Evolutionary conservation across 2,888 invertebrate genomes (phyloP), one percentile per base, ranked within the genome.

Genomic region (Aphidius colemani): DNA sequence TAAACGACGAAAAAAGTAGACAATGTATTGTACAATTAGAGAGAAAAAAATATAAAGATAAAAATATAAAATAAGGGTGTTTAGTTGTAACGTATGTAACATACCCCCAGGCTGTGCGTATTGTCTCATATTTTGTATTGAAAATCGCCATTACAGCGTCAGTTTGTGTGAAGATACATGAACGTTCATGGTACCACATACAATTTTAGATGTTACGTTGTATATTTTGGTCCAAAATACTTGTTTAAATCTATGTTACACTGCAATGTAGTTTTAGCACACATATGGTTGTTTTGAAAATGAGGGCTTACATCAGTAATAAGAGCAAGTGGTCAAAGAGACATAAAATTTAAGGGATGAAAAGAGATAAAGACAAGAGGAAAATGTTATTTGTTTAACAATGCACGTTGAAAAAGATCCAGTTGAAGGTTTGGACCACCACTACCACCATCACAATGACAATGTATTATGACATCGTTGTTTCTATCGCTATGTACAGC

Each of bases 141-240:
- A 44, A 45, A 56, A 56, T 56, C 45, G 56, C 56, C 56, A 56
- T 56, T 56, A 56, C 56, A 30, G 30, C 56, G 45, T 56, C 56
- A 56, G 56, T 56, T 56, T 56, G 53, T 53, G 53, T 53, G 53
- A 53, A 56, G 3, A 8, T 56, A 56, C 56, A 45, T 56, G 56
- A 56, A 56, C 56, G n/a, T n/a, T n/a, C 56, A 18, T n/a, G n/a
- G n/a, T n/a, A n/a, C n/a, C 30, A 13, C 10, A 56, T 30, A 56
- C 56, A 45, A 7, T 9, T 45, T 45, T 56, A 44, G 56, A 45
- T 45, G 9, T 1, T 56, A 44, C 55, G 44, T 44, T 44, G 2
- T 18, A 18, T 18, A 18, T 18, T 18, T 18, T 18, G 13, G 13
- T 18, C 13, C 2, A 18, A 18, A 18, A 18, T 18, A 18, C 13